Base-by-base conservation (phyloP, 2,797 vertebrate genomes). In the Argyrosomus regius region DNA sequence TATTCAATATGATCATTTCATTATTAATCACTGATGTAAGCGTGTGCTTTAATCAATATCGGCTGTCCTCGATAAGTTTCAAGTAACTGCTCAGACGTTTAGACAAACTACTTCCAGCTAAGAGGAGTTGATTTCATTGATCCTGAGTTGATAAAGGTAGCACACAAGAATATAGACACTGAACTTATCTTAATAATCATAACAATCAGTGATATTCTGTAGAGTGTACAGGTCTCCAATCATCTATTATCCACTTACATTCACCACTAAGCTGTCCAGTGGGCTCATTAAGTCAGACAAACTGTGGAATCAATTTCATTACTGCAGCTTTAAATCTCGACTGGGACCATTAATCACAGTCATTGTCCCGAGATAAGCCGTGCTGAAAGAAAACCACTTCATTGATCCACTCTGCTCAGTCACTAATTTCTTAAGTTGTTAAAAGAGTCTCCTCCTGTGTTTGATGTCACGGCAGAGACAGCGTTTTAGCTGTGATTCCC, bases 1-100 rank as follows among this genome's bases (percentile, higher is more conserved):
- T 73, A 84, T 82, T 86, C 63, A 82, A 52, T n/a, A 28, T 17
- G 45, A 76, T 62, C 5, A 60, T 78, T 83, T 78, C 20, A 74
- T 81, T 71, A 65, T 75, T 31, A 63, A 69, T 67, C 52, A 66
- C 4, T 72, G 8, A 66, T 76, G 41, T 50, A 58, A 22, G 20
- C 46, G 56, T 43, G 31, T 52, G 43, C 54, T 48, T n/a, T 43
- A 12, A 65, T 74, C 63, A 73, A 54, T 59, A 49, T 10, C 35
- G 52, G 39, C 53, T 49, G 18, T 56, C 43, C 48, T 31, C 17
- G 26, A 31, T 60, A 68, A 0, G 28, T 53, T 64, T 67, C 17
- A 28, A 11, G 26, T 24, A 58, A 53, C 26, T 43, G 6, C 46
- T 62, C 18, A 72, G 13, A 45, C 13, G 12, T 45, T 45, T 14